A percentile compares a stretch with the other conserved stretches of the same genome.
Evolutionary conservation across 1,140 invertebrate genomes (phyloP).

Genomic region (Panagrolaimus sp.): DNA sequence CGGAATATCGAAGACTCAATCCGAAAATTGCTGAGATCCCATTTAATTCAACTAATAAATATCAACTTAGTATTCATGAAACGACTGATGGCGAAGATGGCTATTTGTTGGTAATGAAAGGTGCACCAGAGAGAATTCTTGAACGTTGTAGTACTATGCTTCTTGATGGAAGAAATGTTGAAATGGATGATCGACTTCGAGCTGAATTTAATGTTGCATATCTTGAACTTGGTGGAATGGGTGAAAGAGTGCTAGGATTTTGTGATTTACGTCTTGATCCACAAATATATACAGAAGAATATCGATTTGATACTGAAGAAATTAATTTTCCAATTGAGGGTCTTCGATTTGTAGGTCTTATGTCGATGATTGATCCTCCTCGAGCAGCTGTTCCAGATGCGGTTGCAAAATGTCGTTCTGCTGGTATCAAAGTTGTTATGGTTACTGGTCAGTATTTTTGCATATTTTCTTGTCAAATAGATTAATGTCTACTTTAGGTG

Average conservation of each 20-base stretch:
- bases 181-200: background rate
- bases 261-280: constrained; percentile 62
- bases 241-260: constrained; percentile 60
- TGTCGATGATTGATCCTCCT: constrained; percentile 75
- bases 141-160: constrained; percentile 72
- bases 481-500: too few species aligned
- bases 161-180: background rate
- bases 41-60: constrained; percentile 65
- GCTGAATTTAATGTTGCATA: constrained; percentile 12
- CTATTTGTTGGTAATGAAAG: constrained; percentile 96
- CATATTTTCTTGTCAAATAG: too few species aligned
- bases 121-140: constrained; percentile 91
- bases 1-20: constrained; percentile 20
- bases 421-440: constrained; percentile 67
- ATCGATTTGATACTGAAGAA: constrained; percentile 65
- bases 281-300: constrained; percentile 61
- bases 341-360: constrained; percentile 71
- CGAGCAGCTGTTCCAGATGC: constrained; percentile 70
- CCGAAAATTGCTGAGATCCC: constrained; percentile 49
- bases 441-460: too few species aligned
- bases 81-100: constrained; percentile 69
- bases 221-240: constrained; percentile 35
- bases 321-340: constrained; percentile 70
- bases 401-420: constrained; percentile 68
- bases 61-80: constrained; percentile 60